Evolutionary conservation across 2,797 vertebrate species (phyloP), one percentile per base, ranked within the genome.

Genomic region (Ispidina picta): DNA sequence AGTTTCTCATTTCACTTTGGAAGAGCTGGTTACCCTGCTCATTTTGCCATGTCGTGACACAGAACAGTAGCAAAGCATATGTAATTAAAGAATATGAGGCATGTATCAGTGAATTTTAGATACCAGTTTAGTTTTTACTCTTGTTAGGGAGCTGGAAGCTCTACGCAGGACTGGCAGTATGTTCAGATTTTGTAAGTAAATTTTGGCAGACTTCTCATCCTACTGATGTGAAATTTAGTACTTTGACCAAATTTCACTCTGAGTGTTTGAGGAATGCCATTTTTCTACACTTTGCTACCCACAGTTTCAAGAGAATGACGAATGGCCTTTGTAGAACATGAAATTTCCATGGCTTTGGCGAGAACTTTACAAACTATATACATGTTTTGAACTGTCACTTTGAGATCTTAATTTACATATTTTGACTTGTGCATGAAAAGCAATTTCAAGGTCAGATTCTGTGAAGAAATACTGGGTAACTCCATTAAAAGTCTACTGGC

Each of bases 391-490:
- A 96, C 92, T 94, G 91, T 94, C 95, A 96, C 93, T 97, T 86
- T 92, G 96, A 96, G 96, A 94, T 96, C 94, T 94, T 93, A 95
- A 98, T 98, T 98, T 98, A 95, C 98, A 98, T 98, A 97, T 95
- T 97, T 97, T 97, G 97, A 97, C 97, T 98, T 97, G 95, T 96
- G 96, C 95, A 97, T 94, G 93, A 97, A 97, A 97, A 96, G 96
- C 96, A 97, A 97, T 96, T 97, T 98, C 98, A 98, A 98, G 98
- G 98, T 98, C 98, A 98, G 90, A 93, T 97, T 97, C 89, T 90
- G 87, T 89, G 92, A 90, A 97, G 93, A 96, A 97, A 97, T 95
- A 96, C 91, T 92, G 75, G 95, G 95, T 94, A 97, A 96, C 97
- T 96, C 97, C 96, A 97, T 98, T 98, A 98, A 98, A 97, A 97